These are phyloP conservation scores for Dynastes hyllus DNA, from an alignment of 2,888 invertebrate species.

Conservation along the genomic window DNA sequence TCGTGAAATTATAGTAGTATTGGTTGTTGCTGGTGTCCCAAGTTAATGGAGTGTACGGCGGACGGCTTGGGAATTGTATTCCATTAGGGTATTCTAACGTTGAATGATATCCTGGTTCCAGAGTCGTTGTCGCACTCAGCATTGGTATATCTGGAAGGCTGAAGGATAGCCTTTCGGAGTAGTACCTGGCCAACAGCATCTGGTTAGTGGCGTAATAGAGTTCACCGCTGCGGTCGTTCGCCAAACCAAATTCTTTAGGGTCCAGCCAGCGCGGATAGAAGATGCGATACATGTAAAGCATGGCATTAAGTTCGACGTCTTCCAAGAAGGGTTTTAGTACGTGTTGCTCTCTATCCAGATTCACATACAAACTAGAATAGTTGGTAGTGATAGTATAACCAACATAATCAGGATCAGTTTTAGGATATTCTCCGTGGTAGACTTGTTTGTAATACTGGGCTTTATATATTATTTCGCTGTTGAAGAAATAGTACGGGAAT, in stretches of 20 bases:
- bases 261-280: slow-evolving; percentile 79
- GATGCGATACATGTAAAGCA: slow-evolving; percentile 77
- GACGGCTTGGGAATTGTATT: slow-evolving; percentile 75
- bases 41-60: slow-evolving; percentile 55
- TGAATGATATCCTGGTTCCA: slow-evolving; percentile 75
- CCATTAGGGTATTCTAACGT: slow-evolving; percentile 77
- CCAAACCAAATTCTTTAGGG: slow-evolving; percentile 63
- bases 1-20: slow-evolving; percentile 67
- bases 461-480: slow-evolving; percentile 78
- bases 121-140: slow-evolving; percentile 65
- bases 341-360: slow-evolving; percentile 74
- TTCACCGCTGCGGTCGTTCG: slow-evolving; percentile 73
- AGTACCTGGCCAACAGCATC: slow-evolving; percentile 81
- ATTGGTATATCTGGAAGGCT: slow-evolving; percentile 77
- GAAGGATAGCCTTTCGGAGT: slow-evolving; percentile 80
- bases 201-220: slow-evolving; percentile 79
- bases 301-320: slow-evolving; percentile 78
- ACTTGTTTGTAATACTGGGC: slow-evolving; percentile 78
- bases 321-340: slow-evolving; percentile 78
- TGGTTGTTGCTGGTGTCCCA: slow-evolving; percentile 1
- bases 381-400: slow-evolving; percentile 70
- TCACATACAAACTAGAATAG: slow-evolving; percentile 71
- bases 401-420: slow-evolving; percentile 56
- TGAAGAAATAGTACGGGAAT: slow-evolving; percentile 82
- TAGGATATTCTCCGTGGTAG: slow-evolving; percentile 66